Evolutionary conservation across 2,888 invertebrate genomes (phyloP).

Genomic region (Drosophila paracracens): DNA sequence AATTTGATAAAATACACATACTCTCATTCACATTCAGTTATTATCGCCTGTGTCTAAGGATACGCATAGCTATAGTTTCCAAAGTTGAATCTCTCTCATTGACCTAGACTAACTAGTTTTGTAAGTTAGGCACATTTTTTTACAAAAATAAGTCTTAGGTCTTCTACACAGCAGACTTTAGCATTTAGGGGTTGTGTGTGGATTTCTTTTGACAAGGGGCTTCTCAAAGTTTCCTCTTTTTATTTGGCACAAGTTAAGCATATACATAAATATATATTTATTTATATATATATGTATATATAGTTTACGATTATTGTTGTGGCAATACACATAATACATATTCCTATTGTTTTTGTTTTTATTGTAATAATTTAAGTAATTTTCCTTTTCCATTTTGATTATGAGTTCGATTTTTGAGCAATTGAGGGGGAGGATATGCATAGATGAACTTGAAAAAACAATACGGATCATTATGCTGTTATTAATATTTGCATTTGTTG

Average conservation of each 20-base stretch:
- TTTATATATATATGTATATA: slow-evolving; percentile 13
- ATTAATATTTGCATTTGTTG: slow-evolving; percentile 21
- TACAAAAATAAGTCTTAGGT: slow-evolving; percentile 40
- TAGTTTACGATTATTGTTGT: slow-evolving; percentile 45
- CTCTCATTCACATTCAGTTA: slow-evolving; percentile 33
- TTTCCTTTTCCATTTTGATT: slow-evolving; percentile 34
- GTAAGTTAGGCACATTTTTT: slow-evolving; percentile 45
- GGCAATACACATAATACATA: slow-evolving; percentile 33
- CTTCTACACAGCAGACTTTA: slow-evolving; percentile 52
- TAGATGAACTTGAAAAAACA: slow-evolving; percentile 42
- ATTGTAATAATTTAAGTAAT: slow-evolving; percentile 10
- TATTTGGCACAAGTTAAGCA: slow-evolving; percentile 70
- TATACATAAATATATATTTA: slow-evolving; percentile 26
- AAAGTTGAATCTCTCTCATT: slow-evolving; percentile 27
- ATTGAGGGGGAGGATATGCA: slow-evolving; percentile 58
- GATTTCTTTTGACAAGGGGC: slow-evolving; percentile 25
- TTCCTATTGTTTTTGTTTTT: slow-evolving; percentile 27
- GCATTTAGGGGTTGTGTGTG: slow-evolving; percentile 15
- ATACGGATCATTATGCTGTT: slow-evolving; percentile 33
- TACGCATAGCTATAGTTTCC: slow-evolving; percentile 20
- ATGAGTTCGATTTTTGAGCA: slow-evolving; percentile 47
- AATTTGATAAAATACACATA: slow-evolving; percentile 53
- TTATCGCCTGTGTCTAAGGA: slow-evolving; percentile 29
- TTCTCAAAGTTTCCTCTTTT: slow-evolving; percentile 45
- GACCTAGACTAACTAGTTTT: slow-evolving; percentile 35